phyloP scores from a whole-genome alignment of 2,797 vertebrate species.

The Myotis daubentonii region DNA sequence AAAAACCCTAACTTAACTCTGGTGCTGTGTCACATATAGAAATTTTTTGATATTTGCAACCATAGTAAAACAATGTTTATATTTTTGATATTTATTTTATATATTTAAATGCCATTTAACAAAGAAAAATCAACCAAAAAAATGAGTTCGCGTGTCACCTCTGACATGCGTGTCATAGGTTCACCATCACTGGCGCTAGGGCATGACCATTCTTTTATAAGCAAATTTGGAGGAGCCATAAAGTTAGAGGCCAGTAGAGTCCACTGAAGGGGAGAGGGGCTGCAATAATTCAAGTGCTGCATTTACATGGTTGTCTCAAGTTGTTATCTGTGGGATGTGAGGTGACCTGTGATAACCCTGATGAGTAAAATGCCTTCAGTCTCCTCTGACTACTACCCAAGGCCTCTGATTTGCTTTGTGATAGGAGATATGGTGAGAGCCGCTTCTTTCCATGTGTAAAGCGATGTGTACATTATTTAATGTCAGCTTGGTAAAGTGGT shows the following conservation, averaged over 20 bases:
- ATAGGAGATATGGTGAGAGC: background rate
- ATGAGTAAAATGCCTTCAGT: background rate
- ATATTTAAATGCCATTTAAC: no score
- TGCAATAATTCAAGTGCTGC: background rate
- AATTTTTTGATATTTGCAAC: no score
- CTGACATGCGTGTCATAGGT: no score
- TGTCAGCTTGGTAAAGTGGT: constrained; percentile 25
- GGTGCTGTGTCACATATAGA: no score
- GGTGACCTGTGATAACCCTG: background rate
- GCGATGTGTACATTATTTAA: background rate
- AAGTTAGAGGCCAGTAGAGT: background rate
- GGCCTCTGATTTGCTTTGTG: background rate
- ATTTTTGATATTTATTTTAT: no score
- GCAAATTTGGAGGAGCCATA: background rate
- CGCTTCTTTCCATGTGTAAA: background rate
- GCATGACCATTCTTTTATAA: background rate
- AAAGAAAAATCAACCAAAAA: no score
- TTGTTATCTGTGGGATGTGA: background rate
- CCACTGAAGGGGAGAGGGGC: background rate
- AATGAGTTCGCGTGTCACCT: no score
- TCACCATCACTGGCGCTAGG: no score
- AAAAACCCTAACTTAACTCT: no score
- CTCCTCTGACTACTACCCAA: background rate
- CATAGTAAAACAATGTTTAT: no score
- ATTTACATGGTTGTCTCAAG: background rate